These are phyloP conservation scores for Boloria selene DNA, from an alignment of 2,888 invertebrate genomes.

Conservation along the genomic window DNA sequence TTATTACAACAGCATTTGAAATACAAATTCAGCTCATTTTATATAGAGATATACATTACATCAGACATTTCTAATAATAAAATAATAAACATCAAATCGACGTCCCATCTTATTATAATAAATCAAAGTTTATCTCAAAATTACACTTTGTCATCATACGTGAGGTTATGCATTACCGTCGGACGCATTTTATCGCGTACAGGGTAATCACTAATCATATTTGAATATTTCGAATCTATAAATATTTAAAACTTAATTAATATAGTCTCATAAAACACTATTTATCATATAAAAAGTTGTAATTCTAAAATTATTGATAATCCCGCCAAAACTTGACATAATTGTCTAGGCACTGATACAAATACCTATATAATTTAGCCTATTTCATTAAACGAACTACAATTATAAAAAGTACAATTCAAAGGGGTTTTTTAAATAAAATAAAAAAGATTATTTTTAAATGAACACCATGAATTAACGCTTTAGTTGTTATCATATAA, in stretches of 20 bases:
- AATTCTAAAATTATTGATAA: too few species aligned
- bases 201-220: neutral
- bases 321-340: too few species aligned
- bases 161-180: conserved; percentile 17
- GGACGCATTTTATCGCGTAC: conserved; percentile 5
- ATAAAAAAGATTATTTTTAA: conserved; percentile 2
- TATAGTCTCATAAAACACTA: too few species aligned
- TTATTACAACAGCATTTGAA: conserved; percentile 1
- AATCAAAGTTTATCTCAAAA: conserved; percentile 1
- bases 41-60: neutral
- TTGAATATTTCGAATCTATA: neutral
- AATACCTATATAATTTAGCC: too few species aligned
- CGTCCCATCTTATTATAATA: neutral
- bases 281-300: too few species aligned
- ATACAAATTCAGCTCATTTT: neutral
- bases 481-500: conserved; percentile 17
- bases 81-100: neutral
- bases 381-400: too few species aligned
- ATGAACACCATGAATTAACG: conserved; percentile 3
- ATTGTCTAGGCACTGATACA: too few species aligned
- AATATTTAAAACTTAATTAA: too few species aligned
- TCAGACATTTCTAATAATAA: neutral
- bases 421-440: neutral
- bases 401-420: too few species aligned
- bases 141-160: neutral